Base-by-base conservation (phyloP, 1,140 invertebrate genomes). In the Amyelois transitella region DNA sequence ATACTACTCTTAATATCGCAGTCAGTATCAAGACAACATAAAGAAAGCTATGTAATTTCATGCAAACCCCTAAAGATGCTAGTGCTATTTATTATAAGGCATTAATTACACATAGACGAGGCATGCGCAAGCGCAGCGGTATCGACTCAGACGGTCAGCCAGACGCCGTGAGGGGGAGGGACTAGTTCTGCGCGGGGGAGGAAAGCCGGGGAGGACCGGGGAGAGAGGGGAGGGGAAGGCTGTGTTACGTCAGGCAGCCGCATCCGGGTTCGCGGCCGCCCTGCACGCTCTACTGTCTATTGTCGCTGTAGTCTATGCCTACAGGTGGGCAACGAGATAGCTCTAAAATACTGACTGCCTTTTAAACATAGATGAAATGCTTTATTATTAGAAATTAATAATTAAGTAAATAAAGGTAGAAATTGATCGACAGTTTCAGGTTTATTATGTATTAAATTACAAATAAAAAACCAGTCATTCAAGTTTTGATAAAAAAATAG, bases 181-280 rank as follows among this genome's bases (percentile, higher is more conserved):
- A 14, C 12, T n/a, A n/a, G n/a, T 38, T 10, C 69, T 72, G 62
- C 64, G 58, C 50, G 58, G 59, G 51, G 52, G 52, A 12, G 45
- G 32, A 43, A 18, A 8, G 43, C 43, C 18, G 47, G 56, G 51
- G 49, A 45, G 2, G 58, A n/a, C 55, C 55, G 58, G 56, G 49
- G 60, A 62, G 65, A 55, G 45, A 32, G 50, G 58, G 57, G 72
- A 62, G 60, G 66, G 54, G 69, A 79, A 82, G 81, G 74, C 73
- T 74, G 76, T 54, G 67, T 80, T 81, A 83, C 77, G 79, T 84
- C 80, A 84, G 55, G 62, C 66, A 43, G 64, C 72, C 65, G 74
- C 77, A 83, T 86, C 83, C 82, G 85, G 85, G 80, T 83, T 84
- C 79, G 78, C 77, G 79, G 73, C 77, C 77, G 59, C 66, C n/a